A percentile compares a stretch with the other conserved stretches of the same genome.
Evolutionary conservation across 2,888 invertebrate genomes (phyloP).

Genomic region (Theodoxus fluviatilis): DNA sequence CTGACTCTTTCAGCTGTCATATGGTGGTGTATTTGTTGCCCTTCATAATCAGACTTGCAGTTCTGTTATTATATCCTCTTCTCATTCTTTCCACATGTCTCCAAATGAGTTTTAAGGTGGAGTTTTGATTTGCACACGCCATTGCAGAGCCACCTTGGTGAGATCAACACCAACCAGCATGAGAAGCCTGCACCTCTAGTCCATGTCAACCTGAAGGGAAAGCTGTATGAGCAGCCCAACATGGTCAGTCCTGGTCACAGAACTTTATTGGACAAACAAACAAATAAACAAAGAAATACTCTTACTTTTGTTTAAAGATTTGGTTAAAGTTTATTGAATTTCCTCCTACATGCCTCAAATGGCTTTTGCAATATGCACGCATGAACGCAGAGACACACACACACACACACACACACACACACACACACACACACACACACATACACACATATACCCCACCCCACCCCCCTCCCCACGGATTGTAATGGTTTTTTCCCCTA

Average conservation of each 20-base stretch:
- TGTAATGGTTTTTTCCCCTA: no score
- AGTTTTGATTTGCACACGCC: background rate
- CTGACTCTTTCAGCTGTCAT: background rate
- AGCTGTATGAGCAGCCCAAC: conserved; percentile 60
- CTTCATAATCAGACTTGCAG: background rate
- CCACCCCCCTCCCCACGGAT: no score
- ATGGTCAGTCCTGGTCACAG: conserved; percentile 50
- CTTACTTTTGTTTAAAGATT: no score
- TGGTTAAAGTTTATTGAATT: no score
- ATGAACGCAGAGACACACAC: no score
- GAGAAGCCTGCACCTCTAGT: conserved; percentile 37
- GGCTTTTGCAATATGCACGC: no score
- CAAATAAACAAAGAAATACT: no score
- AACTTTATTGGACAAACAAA: no score
- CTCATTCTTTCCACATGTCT: background rate
- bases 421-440: no score
- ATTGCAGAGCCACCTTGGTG: conserved; percentile 56
- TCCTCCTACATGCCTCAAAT: no score
- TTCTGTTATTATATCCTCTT: background rate
- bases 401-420: no score
- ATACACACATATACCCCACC: no score
- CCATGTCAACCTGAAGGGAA: conserved; percentile 42
- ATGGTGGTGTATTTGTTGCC: background rate
- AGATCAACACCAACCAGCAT: conserved; percentile 55
- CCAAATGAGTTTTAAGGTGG: background rate